phyloP scores from a whole-genome alignment of 2,113 vertebrate species.

The Felis chaus region DNA sequence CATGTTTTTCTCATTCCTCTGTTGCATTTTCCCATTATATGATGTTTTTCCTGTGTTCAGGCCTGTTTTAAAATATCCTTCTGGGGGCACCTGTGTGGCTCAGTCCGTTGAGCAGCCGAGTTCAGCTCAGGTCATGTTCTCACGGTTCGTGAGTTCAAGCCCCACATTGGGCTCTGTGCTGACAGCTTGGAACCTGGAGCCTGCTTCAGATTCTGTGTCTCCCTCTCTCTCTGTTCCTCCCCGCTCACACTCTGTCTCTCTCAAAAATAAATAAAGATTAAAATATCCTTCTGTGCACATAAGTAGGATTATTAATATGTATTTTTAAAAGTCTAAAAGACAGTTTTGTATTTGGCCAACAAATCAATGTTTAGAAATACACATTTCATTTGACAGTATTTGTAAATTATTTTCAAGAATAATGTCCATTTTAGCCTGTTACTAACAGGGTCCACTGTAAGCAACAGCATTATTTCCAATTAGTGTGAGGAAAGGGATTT shows the following conservation, averaged over 20 bases:
- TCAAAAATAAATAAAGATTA: too few relatives aligned
- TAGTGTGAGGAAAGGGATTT: background rate
- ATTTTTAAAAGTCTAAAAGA: background rate
- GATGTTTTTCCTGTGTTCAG: background rate
- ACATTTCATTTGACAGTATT: background rate
- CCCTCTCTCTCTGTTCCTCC: too few relatives aligned
- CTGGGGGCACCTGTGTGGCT: background rate
- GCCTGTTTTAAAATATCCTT: background rate
- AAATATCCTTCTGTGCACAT: background rate
- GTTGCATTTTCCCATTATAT: background rate
- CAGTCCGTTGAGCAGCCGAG: too few relatives aligned
- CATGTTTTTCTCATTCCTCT: background rate
- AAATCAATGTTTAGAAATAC: background rate
- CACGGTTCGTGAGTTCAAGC: too few relatives aligned
- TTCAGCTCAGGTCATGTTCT: too few relatives aligned
- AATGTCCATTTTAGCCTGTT: background rate
- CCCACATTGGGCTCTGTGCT: too few relatives aligned
- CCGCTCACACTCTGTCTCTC: too few relatives aligned
- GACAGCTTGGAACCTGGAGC: too few relatives aligned
- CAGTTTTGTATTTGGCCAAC: background rate
- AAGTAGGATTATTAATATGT: background rate
- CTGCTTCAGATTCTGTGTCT: too few relatives aligned
- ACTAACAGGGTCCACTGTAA: background rate
- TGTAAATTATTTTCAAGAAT: background rate
- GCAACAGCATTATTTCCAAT: background rate